phyloP scores from a whole-genome alignment of 1,140 invertebrate genomes.

The Cydia pomonella region DNA sequence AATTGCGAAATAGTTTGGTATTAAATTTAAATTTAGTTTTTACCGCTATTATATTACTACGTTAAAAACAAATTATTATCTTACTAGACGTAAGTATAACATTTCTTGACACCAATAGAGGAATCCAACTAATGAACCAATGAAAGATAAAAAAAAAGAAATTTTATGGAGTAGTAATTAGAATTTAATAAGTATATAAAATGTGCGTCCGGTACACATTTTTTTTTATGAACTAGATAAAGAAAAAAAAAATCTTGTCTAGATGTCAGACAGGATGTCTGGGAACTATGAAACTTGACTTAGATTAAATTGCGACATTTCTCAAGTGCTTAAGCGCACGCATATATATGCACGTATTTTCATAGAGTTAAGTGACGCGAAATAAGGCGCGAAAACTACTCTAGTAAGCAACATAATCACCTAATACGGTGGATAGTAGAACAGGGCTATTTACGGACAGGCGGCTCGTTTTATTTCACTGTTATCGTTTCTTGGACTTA shows the following conservation, averaged over 20 bases:
- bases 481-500: conserved; percentile 28
- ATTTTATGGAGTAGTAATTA: no score
- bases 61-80: no score
- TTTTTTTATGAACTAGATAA: background rate
- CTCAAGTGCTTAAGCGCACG: background rate
- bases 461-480: conserved; percentile 26
- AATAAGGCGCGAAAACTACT: conserved; percentile 31
- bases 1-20: background rate
- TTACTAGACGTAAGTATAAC: no score
- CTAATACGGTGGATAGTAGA: conserved; percentile 27
- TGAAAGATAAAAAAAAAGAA: background rate
- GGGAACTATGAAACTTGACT: conserved; percentile 29
- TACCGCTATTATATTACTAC: no score
- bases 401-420: background rate
- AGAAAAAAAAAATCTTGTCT: conserved; percentile 1
- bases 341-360: conserved; percentile 7
- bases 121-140: background rate
- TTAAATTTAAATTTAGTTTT: no score
- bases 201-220: background rate
- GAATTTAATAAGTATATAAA: background rate
- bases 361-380: conserved; percentile 6
- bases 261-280: conserved; percentile 29
- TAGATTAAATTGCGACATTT: conserved; percentile 24
- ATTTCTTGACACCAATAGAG: background rate
- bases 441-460: background rate